A percentile compares a stretch with the other conserved stretches of the same genome.
These are phyloP conservation scores for Hemicordylus capensis DNA, from an alignment of 2,113 vertebrate genomes.

Conservation along the genomic window DNA sequence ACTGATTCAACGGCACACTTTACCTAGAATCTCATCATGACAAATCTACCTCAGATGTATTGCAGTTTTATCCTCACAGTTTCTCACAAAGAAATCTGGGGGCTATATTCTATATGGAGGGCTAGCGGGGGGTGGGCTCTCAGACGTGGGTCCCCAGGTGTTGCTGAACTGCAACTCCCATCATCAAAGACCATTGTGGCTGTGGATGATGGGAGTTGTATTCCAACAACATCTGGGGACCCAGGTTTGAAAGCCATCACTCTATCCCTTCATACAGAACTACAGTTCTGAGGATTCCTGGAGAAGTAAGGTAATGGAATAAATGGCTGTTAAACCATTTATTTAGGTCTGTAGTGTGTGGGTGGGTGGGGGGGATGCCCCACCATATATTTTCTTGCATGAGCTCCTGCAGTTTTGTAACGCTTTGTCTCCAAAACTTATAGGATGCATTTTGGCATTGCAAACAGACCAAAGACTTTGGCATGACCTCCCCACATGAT, in stretches of 20 bases:
- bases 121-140: no score
- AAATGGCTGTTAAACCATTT: no score
- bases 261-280: not conserved
- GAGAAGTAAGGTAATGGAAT: not conserved
- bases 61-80: not conserved
- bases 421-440: constrained; percentile 49
- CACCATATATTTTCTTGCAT: constrained; percentile 59
- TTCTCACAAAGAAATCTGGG: not conserved
- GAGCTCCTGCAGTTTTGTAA: constrained; percentile 57
- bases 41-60: not conserved
- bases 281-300: not conserved
- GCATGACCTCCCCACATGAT: constrained; percentile 47
- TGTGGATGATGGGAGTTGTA: no score
- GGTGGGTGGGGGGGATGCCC: no score
- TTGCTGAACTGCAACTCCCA: no score
- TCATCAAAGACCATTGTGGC: no score
- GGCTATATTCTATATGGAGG: not conserved
- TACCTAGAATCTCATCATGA: no score
- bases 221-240: no score
- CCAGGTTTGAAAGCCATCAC: no score
- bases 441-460: not conserved
- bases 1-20: no score
- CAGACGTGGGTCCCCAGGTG: no score
- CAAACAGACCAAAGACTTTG: constrained; percentile 27
- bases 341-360: constrained; percentile 5